phyloP scores from a whole-genome alignment of 2,797 vertebrate species.

The Champsocephalus esox region DNA sequence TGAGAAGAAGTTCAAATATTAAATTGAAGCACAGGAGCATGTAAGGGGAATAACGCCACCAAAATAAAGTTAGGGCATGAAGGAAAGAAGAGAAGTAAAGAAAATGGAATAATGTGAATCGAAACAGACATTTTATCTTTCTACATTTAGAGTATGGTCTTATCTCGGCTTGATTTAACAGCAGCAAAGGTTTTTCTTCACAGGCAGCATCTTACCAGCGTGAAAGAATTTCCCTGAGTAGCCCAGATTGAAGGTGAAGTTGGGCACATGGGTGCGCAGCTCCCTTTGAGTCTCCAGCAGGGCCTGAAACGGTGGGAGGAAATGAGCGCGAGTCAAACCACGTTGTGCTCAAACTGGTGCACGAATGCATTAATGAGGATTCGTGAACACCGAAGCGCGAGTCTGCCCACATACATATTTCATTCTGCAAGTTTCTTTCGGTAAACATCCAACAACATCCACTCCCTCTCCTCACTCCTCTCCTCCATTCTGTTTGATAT shows the following conservation, averaged over 20 bases:
- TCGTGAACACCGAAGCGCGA: slow-evolving; percentile 23
- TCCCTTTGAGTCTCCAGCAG: slow-evolving; percentile 94
- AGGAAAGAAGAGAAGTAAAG: not conserved
- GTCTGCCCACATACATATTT: slow-evolving; percentile 70
- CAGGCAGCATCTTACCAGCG: slow-evolving; percentile 86
- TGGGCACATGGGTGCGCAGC: slow-evolving; percentile 93
- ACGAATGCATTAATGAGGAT: slow-evolving; percentile 56
- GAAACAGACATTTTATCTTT: slow-evolving; percentile 6
- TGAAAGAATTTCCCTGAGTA: slow-evolving; percentile 99
- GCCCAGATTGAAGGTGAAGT: slow-evolving; percentile 99
- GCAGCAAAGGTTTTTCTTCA: slow-evolving; percentile 7
- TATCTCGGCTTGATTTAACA: slow-evolving; percentile 14
- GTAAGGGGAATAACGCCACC: slow-evolving; percentile 19
- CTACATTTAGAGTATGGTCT: not conserved
- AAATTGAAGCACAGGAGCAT: slow-evolving; percentile 27
- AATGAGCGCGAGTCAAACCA: slow-evolving; percentile 46
- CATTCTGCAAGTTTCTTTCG: slow-evolving; percentile 65
- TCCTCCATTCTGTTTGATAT: slow-evolving; percentile 80
- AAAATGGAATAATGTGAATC: slow-evolving; percentile 7
- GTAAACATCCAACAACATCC: slow-evolving; percentile 73
- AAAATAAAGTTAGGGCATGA: slow-evolving; percentile 10
- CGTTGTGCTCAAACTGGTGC: slow-evolving; percentile 37
- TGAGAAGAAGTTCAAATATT: slow-evolving; percentile 41
- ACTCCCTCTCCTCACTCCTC: slow-evolving; percentile 68
- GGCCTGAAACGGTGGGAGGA: slow-evolving; percentile 83